Evolutionary conservation across 1,140 invertebrate species (phyloP).

Genomic region (Caenorhabditis briggsae): DNA sequence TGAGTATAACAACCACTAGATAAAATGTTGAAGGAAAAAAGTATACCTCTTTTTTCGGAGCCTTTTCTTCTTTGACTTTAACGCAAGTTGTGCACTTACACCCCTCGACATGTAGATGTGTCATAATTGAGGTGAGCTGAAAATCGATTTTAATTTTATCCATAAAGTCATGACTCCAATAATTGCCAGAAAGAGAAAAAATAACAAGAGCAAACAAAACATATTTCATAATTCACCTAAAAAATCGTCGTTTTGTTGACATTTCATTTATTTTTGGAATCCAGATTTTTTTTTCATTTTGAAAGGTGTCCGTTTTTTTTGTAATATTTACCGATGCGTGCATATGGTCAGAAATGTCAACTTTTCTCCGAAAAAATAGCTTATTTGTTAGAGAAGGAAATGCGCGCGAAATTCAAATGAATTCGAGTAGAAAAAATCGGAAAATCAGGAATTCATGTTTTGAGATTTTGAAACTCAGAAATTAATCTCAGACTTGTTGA

Average conservation of each 20-base stretch:
- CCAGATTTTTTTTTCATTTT: neutral
- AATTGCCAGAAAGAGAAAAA: neutral
- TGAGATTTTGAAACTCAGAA: too few relatives aligned
- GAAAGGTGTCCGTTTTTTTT: too few relatives aligned
- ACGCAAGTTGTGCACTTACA: constrained; percentile 22
- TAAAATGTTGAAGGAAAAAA: too few relatives aligned
- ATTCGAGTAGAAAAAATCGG: too few relatives aligned
- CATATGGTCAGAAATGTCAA: too few relatives aligned
- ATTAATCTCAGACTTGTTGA: too few relatives aligned
- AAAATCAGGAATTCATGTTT: too few relatives aligned
- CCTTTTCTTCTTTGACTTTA: neutral
- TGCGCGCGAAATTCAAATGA: too few relatives aligned
- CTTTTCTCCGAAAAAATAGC: too few relatives aligned
- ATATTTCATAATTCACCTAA: neutral
- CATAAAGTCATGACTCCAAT: neutral
- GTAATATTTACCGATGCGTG: neutral
- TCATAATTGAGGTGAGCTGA: constrained; percentile 58
- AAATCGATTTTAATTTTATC: neutral
- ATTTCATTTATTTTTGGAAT: constrained; percentile 50
- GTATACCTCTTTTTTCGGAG: neutral
- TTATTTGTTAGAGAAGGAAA: too few relatives aligned
- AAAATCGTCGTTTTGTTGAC: neutral
- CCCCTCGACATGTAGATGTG: neutral
- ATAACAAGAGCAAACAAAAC: neutral
- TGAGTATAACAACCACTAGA: too few relatives aligned